Percentiles rank a stretch among this genome's conserved stretches.
Evolutionary conservation across 2,888 invertebrate species (phyloP).

Genomic region (Agrenia bidenticulata): DNA sequence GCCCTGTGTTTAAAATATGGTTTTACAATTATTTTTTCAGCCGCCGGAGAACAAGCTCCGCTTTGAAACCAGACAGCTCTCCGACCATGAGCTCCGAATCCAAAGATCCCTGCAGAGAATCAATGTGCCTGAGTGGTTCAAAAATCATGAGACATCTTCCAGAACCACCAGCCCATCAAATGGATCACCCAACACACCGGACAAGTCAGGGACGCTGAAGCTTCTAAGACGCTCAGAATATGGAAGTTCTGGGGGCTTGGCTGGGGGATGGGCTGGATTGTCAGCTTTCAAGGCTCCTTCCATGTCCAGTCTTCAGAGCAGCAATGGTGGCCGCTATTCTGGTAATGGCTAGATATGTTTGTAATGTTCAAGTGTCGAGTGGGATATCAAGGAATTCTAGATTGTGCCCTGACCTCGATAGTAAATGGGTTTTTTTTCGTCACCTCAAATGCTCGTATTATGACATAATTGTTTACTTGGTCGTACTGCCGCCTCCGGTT

Average conservation of each 20-base stretch:
- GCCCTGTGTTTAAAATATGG: not conserved
- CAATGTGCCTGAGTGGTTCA: constrained; percentile 94
- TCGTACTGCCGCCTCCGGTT: no score
- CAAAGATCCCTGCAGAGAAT: constrained; percentile 90
- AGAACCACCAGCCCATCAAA: constrained; percentile 29
- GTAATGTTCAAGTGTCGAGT: not conserved
- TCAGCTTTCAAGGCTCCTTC: constrained; percentile 81
- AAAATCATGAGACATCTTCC: constrained; percentile 64
- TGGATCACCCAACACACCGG: not conserved
- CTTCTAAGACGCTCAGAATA: constrained; percentile 44
- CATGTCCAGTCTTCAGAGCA: constrained; percentile 58
- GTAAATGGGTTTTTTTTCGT: not conserved
- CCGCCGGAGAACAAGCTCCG: constrained; percentile 93
- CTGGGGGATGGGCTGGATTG: constrained; percentile 65
- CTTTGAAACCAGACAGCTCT: constrained; percentile 77
- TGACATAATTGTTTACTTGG: no score
- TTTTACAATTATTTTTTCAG: constrained; percentile 60
- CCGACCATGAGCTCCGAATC: constrained; percentile 90
- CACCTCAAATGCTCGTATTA: no score
- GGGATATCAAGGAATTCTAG: no score
- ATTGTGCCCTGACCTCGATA: no score
- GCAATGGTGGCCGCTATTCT: constrained; percentile 44
- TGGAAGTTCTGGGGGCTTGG: constrained; percentile 61
- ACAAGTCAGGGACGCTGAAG: constrained; percentile 31
- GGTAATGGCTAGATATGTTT: constrained; percentile 24